phyloP scores from a whole-genome alignment of 2,797 vertebrate species.

The Ptychadena robeensis region DNA sequence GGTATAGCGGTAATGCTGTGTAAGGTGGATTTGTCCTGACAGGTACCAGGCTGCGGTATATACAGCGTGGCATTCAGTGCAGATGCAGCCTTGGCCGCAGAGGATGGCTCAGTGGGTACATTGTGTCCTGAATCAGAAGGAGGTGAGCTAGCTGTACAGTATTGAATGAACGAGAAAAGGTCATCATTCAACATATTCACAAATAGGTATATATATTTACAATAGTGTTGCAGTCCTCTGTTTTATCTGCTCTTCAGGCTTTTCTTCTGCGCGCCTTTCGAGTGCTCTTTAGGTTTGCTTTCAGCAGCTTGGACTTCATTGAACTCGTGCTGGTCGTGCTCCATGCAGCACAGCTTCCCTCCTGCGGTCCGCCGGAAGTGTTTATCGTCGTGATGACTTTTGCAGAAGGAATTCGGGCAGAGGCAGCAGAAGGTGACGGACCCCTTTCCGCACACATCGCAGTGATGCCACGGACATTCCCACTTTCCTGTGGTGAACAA shows the following conservation, averaged over 20 bases:
- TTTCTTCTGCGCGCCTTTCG: slow-evolving; percentile 70
- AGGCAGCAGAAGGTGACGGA: slow-evolving; percentile 92
- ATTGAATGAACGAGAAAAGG: slow-evolving; percentile 63
- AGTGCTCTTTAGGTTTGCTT: slow-evolving; percentile 66
- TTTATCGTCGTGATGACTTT: slow-evolving; percentile 87
- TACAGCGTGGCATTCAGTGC: slow-evolving; percentile 79
- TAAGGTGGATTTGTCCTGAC: slow-evolving; percentile 70
- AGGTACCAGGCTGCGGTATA: slow-evolving; percentile 68
- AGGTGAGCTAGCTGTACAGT: slow-evolving; percentile 69
- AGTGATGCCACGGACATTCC: slow-evolving; percentile 99
- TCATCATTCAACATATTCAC: slow-evolving; percentile 72
- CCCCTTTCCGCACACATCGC: slow-evolving; percentile 94
- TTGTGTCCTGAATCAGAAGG: slow-evolving; percentile 57
- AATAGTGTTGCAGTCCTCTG: slow-evolving; percentile 71
- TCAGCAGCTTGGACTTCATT: slow-evolving; percentile 67
- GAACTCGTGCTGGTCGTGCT: slow-evolving; percentile 82
- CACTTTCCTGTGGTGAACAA: slow-evolving; percentile 83
- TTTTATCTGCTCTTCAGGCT: slow-evolving; percentile 73
- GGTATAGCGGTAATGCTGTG: slow-evolving; percentile 76
- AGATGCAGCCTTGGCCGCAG: slow-evolving; percentile 75
- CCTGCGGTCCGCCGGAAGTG: slow-evolving; percentile 76
- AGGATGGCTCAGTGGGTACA: slow-evolving; percentile 77
- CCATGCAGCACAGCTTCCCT: slow-evolving; percentile 86
- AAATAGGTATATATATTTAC: slow-evolving; percentile 68
- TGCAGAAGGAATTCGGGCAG: slow-evolving; percentile 98